Evolutionary conservation across 2,888 invertebrate genomes (phyloP), one percentile per base, ranked within the genome.

Genomic region (Cheilosia vulpina): DNA sequence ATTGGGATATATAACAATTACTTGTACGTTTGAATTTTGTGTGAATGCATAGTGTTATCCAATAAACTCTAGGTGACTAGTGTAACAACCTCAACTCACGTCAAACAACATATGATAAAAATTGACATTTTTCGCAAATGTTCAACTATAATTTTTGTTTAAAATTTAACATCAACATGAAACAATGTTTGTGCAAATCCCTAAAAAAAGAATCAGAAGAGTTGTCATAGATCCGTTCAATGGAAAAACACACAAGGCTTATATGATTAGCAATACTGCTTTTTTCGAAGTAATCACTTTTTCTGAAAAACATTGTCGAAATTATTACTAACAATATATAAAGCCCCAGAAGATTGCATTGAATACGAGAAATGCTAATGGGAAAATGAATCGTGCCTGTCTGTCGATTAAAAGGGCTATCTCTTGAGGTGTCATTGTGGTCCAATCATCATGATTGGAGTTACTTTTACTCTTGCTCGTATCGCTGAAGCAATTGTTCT

Each of bases 371-470:
- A 97, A 97, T 11, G 96, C 93, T 4, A 95, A 91, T 0, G 97
- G 97, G 91, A 97, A 97, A 1, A 96, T 93, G 45, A 96, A 93
- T 66, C 97, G 93, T 31, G 97, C 96, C 72, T 96, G 93, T 72
- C 88, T 88, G 89, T 97, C 97, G 87, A 97, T 97, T 96, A 97
- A 97, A 66, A 95, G 96, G 87, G 97, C 96, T 75, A 97, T 96
- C 92, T 97, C 96, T 89, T 97, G 97, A 0, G 97, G 97, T 1
- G 97, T 97, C 95, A 97, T 96, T 15, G 96, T 96, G 60, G 96
- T 96, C 94, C 96, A 96, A 31, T 93, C 92, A 72, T 92, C 93
- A 90, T 93, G 78, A 66, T 72, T 93, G 78, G 57, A 91, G n/a
- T 80, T 69, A 50, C 91, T 91, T 90, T 68, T 38, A 11, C 45